phyloP scores from a whole-genome alignment of 1,140 invertebrate species.

The Ceratina australensis region DNA sequence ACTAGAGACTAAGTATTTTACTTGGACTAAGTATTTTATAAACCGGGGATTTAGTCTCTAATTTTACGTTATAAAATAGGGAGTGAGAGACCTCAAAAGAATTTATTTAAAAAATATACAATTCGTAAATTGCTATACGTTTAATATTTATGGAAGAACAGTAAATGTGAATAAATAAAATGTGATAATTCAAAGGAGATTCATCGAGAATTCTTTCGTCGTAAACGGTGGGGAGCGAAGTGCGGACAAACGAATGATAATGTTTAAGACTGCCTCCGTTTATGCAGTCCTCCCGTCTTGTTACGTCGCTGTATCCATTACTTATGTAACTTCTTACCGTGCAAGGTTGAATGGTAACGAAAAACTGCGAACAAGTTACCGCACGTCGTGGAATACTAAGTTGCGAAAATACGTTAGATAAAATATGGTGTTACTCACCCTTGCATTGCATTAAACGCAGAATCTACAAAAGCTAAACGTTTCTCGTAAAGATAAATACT shows the following conservation, averaged over 20 bases:
- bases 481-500: too few species aligned
- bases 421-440: neutral
- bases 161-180: slow-evolving; percentile 2
- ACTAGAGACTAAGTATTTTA: too few species aligned
- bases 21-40: too few species aligned
- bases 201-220: slow-evolving; percentile 2
- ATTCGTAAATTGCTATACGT: neutral
- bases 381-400: neutral
- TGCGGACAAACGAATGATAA: slow-evolving; percentile 5
- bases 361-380: neutral
- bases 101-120: neutral
- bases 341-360: neutral
- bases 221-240: neutral
- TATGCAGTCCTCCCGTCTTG: neutral
- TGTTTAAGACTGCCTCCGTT: neutral
- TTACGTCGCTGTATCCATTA: neutral
- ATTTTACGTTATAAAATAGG: too few species aligned
- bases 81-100: too few species aligned
- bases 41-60: too few species aligned
- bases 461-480: too few species aligned
- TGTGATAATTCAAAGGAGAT: neutral
- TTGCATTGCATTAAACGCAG: neutral
- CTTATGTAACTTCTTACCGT: neutral
- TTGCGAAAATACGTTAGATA: neutral
- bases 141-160: neutral